Evolutionary conservation across 2,888 invertebrate genomes (phyloP).

Genomic region (Alitta virens): DNA sequence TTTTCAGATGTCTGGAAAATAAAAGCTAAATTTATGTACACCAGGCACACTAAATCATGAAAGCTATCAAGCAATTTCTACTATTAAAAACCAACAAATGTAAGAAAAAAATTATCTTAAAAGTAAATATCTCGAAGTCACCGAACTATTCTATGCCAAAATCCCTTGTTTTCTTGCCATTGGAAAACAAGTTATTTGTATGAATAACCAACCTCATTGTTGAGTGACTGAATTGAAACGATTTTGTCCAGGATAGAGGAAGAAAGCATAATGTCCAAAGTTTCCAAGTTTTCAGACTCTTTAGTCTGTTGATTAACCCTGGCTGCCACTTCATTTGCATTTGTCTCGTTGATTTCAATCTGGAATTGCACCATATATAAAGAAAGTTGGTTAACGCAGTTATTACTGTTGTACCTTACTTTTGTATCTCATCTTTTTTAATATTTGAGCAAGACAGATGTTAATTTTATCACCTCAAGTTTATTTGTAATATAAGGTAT

Average conservation of each 20-base stretch:
- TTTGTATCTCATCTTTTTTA: too few relatives aligned
- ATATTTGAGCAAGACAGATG: too few relatives aligned
- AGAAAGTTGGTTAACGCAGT: too few relatives aligned
- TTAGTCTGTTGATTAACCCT: neutral
- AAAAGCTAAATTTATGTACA: neutral
- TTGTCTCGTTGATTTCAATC: neutral
- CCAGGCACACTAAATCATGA: too few relatives aligned
- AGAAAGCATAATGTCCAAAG: neutral
- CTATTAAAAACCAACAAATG: neutral
- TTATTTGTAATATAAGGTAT: too few relatives aligned
- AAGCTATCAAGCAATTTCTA: too few relatives aligned
- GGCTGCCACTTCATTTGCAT: neutral
- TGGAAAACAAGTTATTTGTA: neutral
- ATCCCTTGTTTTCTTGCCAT: neutral
- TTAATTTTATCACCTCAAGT: too few relatives aligned
- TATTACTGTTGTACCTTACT: too few relatives aligned
- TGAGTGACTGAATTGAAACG: neutral
- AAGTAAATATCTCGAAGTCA: too few relatives aligned
- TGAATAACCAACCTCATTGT: neutral
- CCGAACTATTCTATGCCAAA: too few relatives aligned
- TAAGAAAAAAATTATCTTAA: neutral
- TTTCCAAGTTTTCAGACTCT: neutral
- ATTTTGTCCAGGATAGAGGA: neutral
- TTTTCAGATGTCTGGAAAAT: neutral
- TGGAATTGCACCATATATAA: too few relatives aligned